Percentiles rank a stretch among this genome's conserved stretches.
Evolutionary conservation across 2,113 vertebrate genomes (phyloP).

Genomic region (Proterorhinus semilunaris): DNA sequence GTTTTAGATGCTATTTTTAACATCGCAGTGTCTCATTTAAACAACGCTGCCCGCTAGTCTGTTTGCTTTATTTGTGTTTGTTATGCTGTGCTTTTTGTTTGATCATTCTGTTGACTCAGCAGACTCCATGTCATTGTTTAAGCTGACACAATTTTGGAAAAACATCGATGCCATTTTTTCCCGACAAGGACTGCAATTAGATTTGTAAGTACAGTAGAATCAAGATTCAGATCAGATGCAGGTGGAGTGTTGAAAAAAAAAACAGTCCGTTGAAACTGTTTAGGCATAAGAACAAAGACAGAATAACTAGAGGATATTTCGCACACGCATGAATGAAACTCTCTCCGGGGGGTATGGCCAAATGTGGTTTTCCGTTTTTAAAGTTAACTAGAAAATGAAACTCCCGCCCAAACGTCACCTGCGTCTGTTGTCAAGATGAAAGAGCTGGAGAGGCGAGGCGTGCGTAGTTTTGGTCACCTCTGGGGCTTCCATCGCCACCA

Average conservation of each 20-base stretch:
- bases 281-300: too few relatives aligned
- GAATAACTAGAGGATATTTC: too few relatives aligned
- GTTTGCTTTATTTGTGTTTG: background rate
- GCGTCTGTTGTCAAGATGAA: constrained; percentile 1
- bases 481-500: constrained; percentile 37
- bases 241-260: too few relatives aligned
- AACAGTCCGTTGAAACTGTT: too few relatives aligned
- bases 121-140: too few relatives aligned
- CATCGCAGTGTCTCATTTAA: background rate
- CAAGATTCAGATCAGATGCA: too few relatives aligned
- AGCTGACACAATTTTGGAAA: too few relatives aligned
- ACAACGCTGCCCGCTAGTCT: background rate
- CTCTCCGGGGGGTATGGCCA: background rate
- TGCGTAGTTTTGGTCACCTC: constrained; percentile 45
- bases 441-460: background rate
- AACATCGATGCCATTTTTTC: too few relatives aligned
- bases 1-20: constrained; percentile 2
- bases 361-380: constrained; percentile 53
- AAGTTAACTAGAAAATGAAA: constrained; percentile 45
- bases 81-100: background rate
- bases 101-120: too few relatives aligned
- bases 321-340: too few relatives aligned
- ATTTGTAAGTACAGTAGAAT: too few relatives aligned
- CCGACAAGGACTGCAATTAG: too few relatives aligned
- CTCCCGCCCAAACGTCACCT: background rate